Evolutionary conservation across 2,888 invertebrate species (phyloP), one percentile per base, ranked within the genome.

Genomic region (Maniola hyperantus): DNA sequence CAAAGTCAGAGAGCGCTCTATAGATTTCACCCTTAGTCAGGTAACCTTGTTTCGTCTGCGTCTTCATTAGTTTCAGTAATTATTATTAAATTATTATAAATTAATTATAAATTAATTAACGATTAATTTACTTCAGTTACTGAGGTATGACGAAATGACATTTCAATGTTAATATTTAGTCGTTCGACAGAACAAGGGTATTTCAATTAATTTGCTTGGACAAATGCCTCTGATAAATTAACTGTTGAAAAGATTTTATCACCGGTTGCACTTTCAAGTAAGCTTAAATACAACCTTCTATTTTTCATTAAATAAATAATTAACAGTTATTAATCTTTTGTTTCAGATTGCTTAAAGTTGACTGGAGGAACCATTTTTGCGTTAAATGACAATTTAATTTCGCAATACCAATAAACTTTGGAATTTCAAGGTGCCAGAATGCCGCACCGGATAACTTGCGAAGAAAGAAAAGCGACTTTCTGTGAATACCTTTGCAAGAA

Each of bases 101-200:
- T n/a, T n/a, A n/a, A n/a, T n/a, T n/a, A n/a, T n/a, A n/a, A n/a
- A n/a, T n/a, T n/a, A n/a, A n/a, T n/a, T 33, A 53, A 26, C 53
- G 62, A 62, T 62, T 53, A 62, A 61, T 61, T 36, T 51, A 55
- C 39, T 36, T 62, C 51, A 42, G 39, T n/a, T 15, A 53, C 55
- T 34, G 42, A 42, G 26, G 46, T 65, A 68, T 65, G 68, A 46
- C 46, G 46, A 62, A 53, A 36, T 46, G 65, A 63, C 68, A 63
- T 53, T 39, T 67, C 64, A 67, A 67, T 64, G 66, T 63, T 65
- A 60, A 44, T 61, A 48, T 53, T 63, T 59, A 53, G 48, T 62
- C 53, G 53, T 53, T 26, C 58, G 62, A 68, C 65, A 53, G n/a
- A 63, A 63, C 65, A 65, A 65, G 68, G 68, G 60, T 61, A 67